Conservation (phyloP, 92 coral and sea anemone genomes). For the Porites rus region DNA sequence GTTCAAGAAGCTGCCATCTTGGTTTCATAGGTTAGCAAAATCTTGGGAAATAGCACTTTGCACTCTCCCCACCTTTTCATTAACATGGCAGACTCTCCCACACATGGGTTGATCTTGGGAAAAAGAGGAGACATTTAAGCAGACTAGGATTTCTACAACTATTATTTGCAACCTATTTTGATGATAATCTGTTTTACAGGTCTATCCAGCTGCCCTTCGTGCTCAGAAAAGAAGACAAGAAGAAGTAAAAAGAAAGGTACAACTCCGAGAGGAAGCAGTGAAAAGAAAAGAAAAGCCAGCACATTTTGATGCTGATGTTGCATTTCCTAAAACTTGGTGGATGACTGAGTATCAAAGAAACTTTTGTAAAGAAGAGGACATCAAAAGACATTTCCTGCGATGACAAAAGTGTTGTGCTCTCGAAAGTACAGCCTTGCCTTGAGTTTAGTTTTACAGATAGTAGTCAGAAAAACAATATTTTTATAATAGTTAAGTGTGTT, state of each 20-base stretch:
- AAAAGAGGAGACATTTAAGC: too few species aligned
- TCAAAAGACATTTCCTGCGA: constrained; percentile 70
- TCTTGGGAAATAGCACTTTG: too few species aligned
- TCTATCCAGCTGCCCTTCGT: constrained; percentile 95
- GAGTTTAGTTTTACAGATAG: background rate
- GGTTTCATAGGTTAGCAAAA: too few species aligned
- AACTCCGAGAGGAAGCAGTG: constrained; percentile 80
- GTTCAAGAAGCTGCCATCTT: too few species aligned
- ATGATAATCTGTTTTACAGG: constrained; percentile 46
- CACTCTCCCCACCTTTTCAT: too few species aligned
- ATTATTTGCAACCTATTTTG: too few species aligned
- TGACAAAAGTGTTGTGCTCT: constrained; percentile 8
- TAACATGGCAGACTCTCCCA: too few species aligned
- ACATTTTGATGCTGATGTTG: constrained; percentile 61
- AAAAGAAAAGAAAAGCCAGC: constrained; percentile 65
- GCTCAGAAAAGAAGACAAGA: constrained; percentile 95
- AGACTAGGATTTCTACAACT: too few species aligned
- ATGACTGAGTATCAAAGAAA: constrained; percentile 96
- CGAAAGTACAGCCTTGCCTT: background rate
- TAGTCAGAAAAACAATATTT: background rate
- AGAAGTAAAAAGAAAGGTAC: constrained; percentile 76
- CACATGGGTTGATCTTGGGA: too few species aligned
- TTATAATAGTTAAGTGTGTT: background rate
- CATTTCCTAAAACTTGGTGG: constrained; percentile 85
- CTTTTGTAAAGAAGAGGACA: constrained; percentile 85